Percentiles rank a stretch among this genome's conserved stretches.
These are phyloP conservation scores for Chloroceryle inda DNA, from an alignment of 2,797 vertebrate species.

Conservation along the genomic window DNA sequence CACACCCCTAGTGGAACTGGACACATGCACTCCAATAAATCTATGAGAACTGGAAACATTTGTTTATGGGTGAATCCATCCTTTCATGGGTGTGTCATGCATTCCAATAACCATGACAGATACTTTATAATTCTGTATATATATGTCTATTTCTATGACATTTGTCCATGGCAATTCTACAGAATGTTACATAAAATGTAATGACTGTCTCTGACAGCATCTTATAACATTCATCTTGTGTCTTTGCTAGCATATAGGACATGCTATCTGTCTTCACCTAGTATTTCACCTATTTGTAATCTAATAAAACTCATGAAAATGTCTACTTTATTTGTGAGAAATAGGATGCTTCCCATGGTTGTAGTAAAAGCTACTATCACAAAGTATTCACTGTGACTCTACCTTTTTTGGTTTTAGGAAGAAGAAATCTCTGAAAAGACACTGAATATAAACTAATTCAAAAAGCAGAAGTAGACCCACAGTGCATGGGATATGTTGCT, in stretches of 20 bases:
- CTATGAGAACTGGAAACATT: not conserved
- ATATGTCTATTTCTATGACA: not conserved
- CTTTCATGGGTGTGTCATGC: not conserved
- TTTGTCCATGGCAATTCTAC: not conserved
- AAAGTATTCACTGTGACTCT: not conserved
- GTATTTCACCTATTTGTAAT: not conserved
- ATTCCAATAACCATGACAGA: not conserved
- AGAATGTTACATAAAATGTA: not conserved
- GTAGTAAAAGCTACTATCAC: not conserved
- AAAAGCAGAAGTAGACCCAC: not conserved
- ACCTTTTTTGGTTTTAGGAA: not conserved
- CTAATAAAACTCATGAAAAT: not conserved
- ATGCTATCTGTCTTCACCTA: not conserved
- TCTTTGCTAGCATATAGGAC: not conserved
- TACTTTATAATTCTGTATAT: not conserved
- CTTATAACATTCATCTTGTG: not conserved
- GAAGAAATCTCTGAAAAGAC: not conserved
- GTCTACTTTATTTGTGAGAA: not conserved
- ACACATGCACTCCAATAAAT: not conserved
- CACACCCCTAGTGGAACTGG: fast-evolving
- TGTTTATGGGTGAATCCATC: not conserved
- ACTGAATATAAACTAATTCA: not conserved
- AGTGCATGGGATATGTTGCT: not conserved
- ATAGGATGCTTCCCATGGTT: not conserved
- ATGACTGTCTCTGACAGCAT: not conserved